Base-by-base conservation (phyloP, 2,888 invertebrate genomes). In the Thera britannica region DNA sequence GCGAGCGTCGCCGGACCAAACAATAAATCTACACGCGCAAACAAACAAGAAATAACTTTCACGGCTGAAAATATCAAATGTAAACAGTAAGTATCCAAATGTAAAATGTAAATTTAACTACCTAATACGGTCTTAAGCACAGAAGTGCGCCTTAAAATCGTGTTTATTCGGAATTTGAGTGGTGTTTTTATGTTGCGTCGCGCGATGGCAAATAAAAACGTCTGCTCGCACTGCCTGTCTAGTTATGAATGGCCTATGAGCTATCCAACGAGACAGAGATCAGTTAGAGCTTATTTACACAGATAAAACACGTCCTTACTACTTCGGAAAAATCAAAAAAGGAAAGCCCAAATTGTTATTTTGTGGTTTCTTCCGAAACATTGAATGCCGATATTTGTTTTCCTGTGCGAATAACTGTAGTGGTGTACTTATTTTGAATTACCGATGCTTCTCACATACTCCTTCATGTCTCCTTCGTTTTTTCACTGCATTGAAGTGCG, bases 41-140 rank as follows among this genome's bases (percentile, higher is more conserved):
- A 84, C 84, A 83, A 83, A 84, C 86, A 86, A 84, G 85, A 86
- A 85, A 89, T 89, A 86, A 89, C 87, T 87, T 89, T 90, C 91
- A 90, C 91, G 90, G 90, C 87, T 87, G 88, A 87, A 90, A 90
- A 89, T 90, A 90, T 91, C 90, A 90, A 91, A 91, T 90, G 90
- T 87, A 87, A 90, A 67, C 58, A 87, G 88, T 87, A 90, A 90
- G 89, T 90, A 90, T 90, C 90, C 90, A 91, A 52, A 91, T 91
- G 90, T 87, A 88, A 90, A 91, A 90, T 92, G 92, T 91, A 91
- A 92, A 92, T 92, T 90, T 91, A 91, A 92, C 87, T 89, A 88
- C 92, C 91, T 92, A 92, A 92, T 92, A 87, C 90, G 88, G 83
- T 83, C 83, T 87, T 84, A 85, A 88, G 87, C 75, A 84, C 84